Percentiles rank a stretch among this genome's conserved stretches.
Evolutionary conservation across 2,113 vertebrate genomes (phyloP).

Genomic region (Thermophis baileyi): DNA sequence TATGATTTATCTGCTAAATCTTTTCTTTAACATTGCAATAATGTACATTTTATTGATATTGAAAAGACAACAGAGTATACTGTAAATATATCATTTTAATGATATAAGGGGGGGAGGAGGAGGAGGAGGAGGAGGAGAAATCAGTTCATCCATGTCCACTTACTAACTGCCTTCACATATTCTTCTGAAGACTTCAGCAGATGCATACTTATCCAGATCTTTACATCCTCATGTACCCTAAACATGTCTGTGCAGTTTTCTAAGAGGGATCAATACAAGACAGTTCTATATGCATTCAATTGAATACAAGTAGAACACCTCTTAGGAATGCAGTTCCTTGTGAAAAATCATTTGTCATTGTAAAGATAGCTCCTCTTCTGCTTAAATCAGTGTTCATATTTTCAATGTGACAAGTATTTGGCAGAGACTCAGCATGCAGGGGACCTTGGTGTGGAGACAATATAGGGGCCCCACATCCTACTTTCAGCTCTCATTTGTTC

Average conservation of each 20-base stretch:
- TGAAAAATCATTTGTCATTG: not conserved
- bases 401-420: not conserved
- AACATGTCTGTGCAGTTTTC: not conserved
- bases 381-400: not conserved
- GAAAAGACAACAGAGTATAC: not conserved
- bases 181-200: not conserved
- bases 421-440: not conserved
- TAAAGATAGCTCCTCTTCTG: not conserved
- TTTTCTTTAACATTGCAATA: not conserved
- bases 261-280: not conserved
- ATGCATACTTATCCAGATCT: not conserved
- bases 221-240: not conserved
- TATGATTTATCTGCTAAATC: not conserved
- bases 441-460: not conserved
- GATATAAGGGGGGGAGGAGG: not conserved
- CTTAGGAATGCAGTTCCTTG: not conserved
- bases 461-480: not conserved
- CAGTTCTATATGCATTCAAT: not conserved
- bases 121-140: not conserved
- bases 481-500: not conserved
- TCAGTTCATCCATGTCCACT: not conserved
- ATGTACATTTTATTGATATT: not conserved
- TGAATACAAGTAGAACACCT: not conserved
- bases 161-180: not conserved
- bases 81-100: not conserved